A percentile compares a stretch with the other conserved stretches of the same genome.
These are phyloP conservation scores for Drosophila oshimai DNA, from an alignment of 1,140 invertebrate species.

Conservation along the genomic window DNA sequence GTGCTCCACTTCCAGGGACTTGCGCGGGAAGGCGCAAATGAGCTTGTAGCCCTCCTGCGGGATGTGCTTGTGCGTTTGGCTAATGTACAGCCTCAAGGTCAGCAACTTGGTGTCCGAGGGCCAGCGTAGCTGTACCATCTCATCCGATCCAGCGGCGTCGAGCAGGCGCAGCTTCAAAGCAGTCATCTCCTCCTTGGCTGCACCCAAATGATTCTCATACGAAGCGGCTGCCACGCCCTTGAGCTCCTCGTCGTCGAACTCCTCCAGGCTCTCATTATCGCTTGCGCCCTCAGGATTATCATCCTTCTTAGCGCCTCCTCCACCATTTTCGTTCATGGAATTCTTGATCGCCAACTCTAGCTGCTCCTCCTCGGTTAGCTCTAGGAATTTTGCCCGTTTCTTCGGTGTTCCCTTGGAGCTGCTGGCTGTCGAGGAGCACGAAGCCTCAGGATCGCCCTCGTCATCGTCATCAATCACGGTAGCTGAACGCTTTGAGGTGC, in stretches of 20 bases:
- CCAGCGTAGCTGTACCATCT: conserved; percentile 78
- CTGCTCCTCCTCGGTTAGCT: conserved; percentile 78
- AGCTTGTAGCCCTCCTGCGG: conserved; percentile 70
- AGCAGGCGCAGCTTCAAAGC: conserved; percentile 68
- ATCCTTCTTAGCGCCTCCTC: background rate
- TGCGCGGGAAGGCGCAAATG: conserved; percentile 78
- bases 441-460: conserved; percentile 27
- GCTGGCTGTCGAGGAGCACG: conserved; percentile 34
- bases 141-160: conserved; percentile 62
- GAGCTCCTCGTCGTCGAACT: conserved; percentile 65
- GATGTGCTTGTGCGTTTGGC: conserved; percentile 77
- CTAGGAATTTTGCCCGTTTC: conserved; percentile 62
- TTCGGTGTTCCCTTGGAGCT: conserved; percentile 44
- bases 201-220: conserved; percentile 67
- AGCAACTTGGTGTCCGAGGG: conserved; percentile 73
- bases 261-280: conserved; percentile 67
- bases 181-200: conserved; percentile 54
- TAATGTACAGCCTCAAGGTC: conserved; percentile 68
- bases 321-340: conserved; percentile 75
- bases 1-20: conserved; percentile 68
- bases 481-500: conserved; percentile 60
- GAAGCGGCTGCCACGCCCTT: conserved; percentile 47
- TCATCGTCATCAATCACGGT: conserved; percentile 47
- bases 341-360: conserved; percentile 76
- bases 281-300: conserved; percentile 23